phyloP scores from a whole-genome alignment of 2,888 invertebrate genomes.

The Tipula helvola region DNA sequence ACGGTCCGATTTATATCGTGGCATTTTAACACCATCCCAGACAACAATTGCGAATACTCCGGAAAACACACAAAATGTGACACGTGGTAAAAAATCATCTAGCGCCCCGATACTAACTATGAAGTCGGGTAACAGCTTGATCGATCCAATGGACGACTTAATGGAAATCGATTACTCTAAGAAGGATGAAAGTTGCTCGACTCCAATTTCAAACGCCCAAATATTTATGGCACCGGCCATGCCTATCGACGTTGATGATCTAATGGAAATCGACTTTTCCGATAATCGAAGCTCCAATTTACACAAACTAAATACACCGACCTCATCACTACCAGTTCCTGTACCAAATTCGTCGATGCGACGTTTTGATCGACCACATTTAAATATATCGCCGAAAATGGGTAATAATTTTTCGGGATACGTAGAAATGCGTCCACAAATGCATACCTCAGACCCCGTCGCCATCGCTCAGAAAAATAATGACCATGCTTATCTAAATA shows the following conservation, averaged over 20 bases:
- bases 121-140: slow-evolving; percentile 36
- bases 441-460: slow-evolving; percentile 17
- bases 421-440: slow-evolving; percentile 45
- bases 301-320: slow-evolving; percentile 11
- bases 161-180: slow-evolving; percentile 69
- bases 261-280: slow-evolving; percentile 72
- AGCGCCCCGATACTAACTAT: slow-evolving; percentile 50
- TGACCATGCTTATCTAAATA: slow-evolving; percentile 33
- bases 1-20: slow-evolving; percentile 28
- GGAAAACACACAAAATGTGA: slow-evolving; percentile 19
- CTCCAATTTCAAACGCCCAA: slow-evolving; percentile 5
- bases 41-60: slow-evolving; percentile 22
- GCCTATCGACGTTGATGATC: slow-evolving; percentile 46
- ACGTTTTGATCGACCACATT: slow-evolving; percentile 12
- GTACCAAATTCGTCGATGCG: slow-evolving; percentile 15
- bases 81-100: slow-evolving; percentile 43
- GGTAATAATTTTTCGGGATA: slow-evolving; percentile 35
- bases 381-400: slow-evolving; percentile 22
- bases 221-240: slow-evolving; percentile 24
- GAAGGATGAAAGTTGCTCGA: slow-evolving; percentile 14
- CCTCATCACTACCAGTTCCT: slow-evolving; percentile 17
- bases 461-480: slow-evolving; percentile 15
- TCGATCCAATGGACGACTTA: slow-evolving; percentile 59
- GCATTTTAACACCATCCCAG: slow-evolving; percentile 22
- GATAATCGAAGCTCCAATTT: slow-evolving; percentile 21